Base-by-base conservation (phyloP, 2,888 invertebrate genomes). In the Ophioninae sp. region DNA sequence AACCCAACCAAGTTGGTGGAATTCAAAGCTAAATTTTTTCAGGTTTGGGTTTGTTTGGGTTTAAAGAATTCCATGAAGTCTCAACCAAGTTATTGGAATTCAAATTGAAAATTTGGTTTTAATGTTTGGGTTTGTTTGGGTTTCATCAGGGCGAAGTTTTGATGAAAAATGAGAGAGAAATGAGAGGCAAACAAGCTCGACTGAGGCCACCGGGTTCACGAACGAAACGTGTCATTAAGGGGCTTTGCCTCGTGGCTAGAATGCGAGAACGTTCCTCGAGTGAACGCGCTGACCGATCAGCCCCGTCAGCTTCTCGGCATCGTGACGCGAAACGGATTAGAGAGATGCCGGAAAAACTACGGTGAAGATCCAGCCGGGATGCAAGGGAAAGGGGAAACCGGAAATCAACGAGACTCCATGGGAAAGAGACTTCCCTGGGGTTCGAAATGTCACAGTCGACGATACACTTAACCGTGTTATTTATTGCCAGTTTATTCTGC, bases 161-260 rank as follows among this genome's bases (percentile, higher is more conserved):
- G 64, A 2, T 9, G 37, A 64, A 13, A 30, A 37, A 17, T 44
- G 44, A 44, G 10, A 3, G 44, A 44, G 13, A 13, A 8, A 1
- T 10, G 44, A 13, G 13, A 5, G 13, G 13, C 44, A 13, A 44
- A 13, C 3, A 44, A n/a, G 67, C 58, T 76, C 79, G 84, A 82
- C 79, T 84, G 63, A 79, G 79, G 87, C 87, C 86, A 87, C 88
- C 87, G 87, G 88, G 89, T 88, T 90, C 89, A 89, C 86, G 83
- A 85, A 85, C 85, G 86, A 89, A 44, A 88, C 89, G 87, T 89
- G 88, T 90, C 90, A 90, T 91, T 90, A 90, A 86, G 86, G 87
- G 86, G 85, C 77, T 73, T 37, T 7, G n/a, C 75, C 82, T 82
- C 79, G 84, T 82, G 84, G 82, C 79, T 84, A 84, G 82, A 84